A percentile compares a stretch with the other conserved stretches of the same genome.
Evolutionary conservation across 2,797 vertebrate species (phyloP).

Genomic region (Rhinoraja longicauda): DNA sequence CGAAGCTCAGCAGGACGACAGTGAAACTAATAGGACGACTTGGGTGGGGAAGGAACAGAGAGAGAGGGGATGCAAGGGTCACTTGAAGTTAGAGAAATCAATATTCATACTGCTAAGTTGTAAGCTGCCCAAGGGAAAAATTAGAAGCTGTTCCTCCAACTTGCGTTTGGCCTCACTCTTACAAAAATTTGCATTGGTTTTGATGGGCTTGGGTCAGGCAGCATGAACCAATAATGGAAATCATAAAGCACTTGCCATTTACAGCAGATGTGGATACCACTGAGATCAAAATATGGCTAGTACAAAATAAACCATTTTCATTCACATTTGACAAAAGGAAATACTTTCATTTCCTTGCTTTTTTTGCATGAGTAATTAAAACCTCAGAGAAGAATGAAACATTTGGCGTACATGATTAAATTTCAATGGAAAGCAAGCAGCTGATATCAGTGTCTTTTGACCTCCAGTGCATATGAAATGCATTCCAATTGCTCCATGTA

Average conservation of each 20-base stretch:
- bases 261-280: neutral
- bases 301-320: neutral
- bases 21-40: no score
- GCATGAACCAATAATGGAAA: neutral
- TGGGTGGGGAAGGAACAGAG: no score
- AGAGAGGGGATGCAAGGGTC: no score
- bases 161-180: no score
- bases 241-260: neutral
- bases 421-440: neutral
- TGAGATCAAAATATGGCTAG: neutral
- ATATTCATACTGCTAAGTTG: no score
- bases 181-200: neutral
- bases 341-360: neutral
- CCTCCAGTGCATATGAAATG: slow-evolving; percentile 10
- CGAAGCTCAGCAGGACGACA: no score
- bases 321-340: neutral
- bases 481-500: slow-evolving; percentile 33
- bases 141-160: no score
- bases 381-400: neutral
- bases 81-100: no score
- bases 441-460: slow-evolving; percentile 22
- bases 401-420: neutral
- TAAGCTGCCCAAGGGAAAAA: no score
- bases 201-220: neutral
- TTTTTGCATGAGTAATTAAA: neutral